These are phyloP conservation scores for Elaeidobius kamerunicus DNA, from an alignment of 2,888 invertebrate genomes.

Conservation along the genomic window DNA sequence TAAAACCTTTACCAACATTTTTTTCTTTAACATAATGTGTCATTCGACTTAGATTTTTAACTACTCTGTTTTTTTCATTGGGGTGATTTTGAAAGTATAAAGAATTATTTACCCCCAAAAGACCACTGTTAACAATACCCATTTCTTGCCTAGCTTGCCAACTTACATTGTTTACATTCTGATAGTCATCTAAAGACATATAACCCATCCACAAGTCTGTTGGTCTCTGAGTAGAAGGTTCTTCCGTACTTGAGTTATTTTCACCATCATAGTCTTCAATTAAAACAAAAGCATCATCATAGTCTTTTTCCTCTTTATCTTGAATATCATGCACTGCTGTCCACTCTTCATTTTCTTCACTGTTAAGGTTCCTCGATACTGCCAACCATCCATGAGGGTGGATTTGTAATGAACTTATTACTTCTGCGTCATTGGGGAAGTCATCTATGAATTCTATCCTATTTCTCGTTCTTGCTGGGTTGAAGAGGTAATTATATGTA, in stretches of 20 bases:
- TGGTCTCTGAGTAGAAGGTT: conserved; percentile 36
- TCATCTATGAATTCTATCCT: conserved; percentile 88
- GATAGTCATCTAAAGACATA: conserved; percentile 43
- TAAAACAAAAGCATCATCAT: conserved; percentile 44
- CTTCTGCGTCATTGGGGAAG: conserved; percentile 90
- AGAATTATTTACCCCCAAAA: conserved; percentile 39
- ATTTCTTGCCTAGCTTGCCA: conserved; percentile 36
- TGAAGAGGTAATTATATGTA: conserved; percentile 79
- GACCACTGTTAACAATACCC: conserved; percentile 46
- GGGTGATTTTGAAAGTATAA: conserved; percentile 43
- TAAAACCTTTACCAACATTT: conserved; percentile 86
- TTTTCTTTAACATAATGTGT: conserved; percentile 83
- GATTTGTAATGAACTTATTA: conserved; percentile 83
- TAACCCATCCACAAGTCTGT: conserved; percentile 50
- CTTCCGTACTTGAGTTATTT: conserved; percentile 29
- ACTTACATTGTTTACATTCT: conserved; percentile 20
- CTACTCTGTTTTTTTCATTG: conserved; percentile 52
- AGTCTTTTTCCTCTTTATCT: conserved; percentile 54
- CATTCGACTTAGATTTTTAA: conserved; percentile 72
- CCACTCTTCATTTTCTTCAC: conserved; percentile 88
- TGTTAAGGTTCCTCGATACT: conserved; percentile 82
- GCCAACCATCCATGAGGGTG: conserved; percentile 91
- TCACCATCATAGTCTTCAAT: conserved; percentile 35
- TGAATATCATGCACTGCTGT: conserved; percentile 93
- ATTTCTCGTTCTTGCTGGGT: conserved; percentile 68